A percentile compares a stretch with the other conserved stretches of the same genome.
phyloP scores from a whole-genome alignment of 2,888 invertebrate species.

The Seladonia tumulorum region DNA sequence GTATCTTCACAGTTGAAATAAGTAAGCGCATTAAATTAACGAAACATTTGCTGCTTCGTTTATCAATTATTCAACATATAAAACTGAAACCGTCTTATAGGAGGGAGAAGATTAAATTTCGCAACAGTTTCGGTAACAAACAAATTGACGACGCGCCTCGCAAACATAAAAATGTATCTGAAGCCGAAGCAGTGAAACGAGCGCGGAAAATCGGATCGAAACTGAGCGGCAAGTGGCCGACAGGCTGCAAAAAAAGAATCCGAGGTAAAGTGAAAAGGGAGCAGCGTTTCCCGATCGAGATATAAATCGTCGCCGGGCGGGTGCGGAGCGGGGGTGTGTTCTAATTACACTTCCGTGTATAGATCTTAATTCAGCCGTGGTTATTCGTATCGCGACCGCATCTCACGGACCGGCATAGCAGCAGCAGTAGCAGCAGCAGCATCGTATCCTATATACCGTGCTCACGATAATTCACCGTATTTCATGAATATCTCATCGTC shows the following conservation, averaged over 20 bases:
- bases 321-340: background rate
- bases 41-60: too few species aligned
- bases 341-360: slow-evolving; percentile 16
- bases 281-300: background rate
- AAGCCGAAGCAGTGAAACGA: background rate
- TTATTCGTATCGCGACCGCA: background rate
- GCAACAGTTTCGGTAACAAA: background rate
- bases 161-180: background rate
- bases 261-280: background rate
- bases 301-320: background rate
- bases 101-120: too few species aligned
- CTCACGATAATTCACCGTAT: slow-evolving; percentile 49
- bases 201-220: background rate
- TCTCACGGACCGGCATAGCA: background rate
- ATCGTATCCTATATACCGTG: background rate
- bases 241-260: background rate
- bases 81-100: too few species aligned
- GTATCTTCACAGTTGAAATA: too few species aligned
- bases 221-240: background rate
- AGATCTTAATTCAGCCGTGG: slow-evolving; percentile 24
- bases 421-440: background rate
- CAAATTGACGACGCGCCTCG: background rate
- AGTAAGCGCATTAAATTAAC: too few species aligned
- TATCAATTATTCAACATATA: too few species aligned
- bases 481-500: slow-evolving; percentile 61